Evolutionary conservation across 2,113 vertebrate species (phyloP).

Genomic region (Toxostoma redivivum): DNA sequence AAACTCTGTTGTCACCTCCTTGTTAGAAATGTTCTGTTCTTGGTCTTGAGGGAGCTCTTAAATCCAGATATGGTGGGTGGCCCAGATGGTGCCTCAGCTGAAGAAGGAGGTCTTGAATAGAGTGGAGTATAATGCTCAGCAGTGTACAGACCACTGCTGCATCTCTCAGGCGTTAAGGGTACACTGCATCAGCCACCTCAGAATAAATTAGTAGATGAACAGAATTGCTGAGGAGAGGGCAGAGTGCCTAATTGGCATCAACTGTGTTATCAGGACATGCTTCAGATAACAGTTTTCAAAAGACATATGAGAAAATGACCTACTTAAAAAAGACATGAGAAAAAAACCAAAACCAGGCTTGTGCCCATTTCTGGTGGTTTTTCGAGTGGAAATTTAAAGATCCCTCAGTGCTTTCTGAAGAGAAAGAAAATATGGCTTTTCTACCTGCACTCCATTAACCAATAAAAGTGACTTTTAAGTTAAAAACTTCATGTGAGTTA

Average conservation of each 20-base stretch:
- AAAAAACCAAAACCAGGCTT: background rate
- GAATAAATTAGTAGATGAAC: background rate
- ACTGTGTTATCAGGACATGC: background rate
- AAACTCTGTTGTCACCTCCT: background rate
- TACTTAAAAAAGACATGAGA: background rate
- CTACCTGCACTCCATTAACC: background rate
- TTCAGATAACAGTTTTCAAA: slow-evolving; percentile 23
- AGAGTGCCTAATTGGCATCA: background rate
- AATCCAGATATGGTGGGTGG: background rate
- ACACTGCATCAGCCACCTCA: background rate
- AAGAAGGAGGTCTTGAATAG: background rate
- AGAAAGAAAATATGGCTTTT: background rate
- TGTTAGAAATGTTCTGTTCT: background rate
- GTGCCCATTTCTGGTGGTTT: background rate
- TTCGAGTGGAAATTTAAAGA: slow-evolving; percentile 14
- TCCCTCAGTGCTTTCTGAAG: background rate
- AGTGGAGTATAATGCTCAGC: background rate
- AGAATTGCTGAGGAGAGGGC: background rate
- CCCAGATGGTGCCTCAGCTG: slow-evolving; percentile 14
- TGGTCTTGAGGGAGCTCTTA: background rate
- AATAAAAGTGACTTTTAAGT: background rate
- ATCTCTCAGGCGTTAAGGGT: background rate
- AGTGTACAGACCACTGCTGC: background rate
- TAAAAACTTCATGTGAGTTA: background rate
- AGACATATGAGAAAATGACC: background rate